A percentile compares a stretch with the other conserved stretches of the same genome.
Conservation (phyloP, 2,113 vertebrate genomes). For the Anguilla japonica region DNA sequence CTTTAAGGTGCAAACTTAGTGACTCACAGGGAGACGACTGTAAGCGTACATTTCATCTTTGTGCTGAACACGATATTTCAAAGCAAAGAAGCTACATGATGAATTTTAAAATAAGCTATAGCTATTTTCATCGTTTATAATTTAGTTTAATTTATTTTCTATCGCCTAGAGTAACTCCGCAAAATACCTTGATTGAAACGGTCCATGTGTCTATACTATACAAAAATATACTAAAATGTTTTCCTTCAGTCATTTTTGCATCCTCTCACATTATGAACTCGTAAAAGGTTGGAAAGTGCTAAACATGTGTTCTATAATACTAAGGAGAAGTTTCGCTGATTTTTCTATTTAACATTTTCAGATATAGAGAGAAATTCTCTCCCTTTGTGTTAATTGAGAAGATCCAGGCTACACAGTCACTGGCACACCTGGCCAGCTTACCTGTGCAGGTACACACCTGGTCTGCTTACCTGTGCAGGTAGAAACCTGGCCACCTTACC, state of each 20-base stretch:
- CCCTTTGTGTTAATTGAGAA: neutral
- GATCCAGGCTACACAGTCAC: neutral
- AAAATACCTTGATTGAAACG: constrained; percentile 46
- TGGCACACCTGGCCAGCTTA: neutral
- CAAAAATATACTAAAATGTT: constrained; percentile 76
- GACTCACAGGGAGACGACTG: constrained; percentile 53
- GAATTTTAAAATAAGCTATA: constrained; percentile 69
- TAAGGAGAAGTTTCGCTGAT: constrained; percentile 37
- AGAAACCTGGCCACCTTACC: too few relatives aligned
- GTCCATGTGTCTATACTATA: constrained; percentile 68
- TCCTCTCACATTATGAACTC: constrained; percentile 74
- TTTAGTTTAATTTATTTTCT: constrained; percentile 52
- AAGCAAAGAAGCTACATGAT: constrained; percentile 73
- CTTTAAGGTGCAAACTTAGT: constrained; percentile 73
- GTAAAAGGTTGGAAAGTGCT: constrained; percentile 73
- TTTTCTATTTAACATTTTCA: constrained; percentile 24
- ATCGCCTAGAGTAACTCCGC: neutral
- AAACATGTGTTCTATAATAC: constrained; percentile 62
- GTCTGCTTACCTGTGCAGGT: too few relatives aligned
- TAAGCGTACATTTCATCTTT: constrained; percentile 68
- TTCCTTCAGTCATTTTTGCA: constrained; percentile 71
- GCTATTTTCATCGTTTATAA: constrained; percentile 60
- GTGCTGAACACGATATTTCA: constrained; percentile 66
- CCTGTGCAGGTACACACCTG: too few relatives aligned
- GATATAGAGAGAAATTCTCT: constrained; percentile 18